Conservation (phyloP, 2,113 vertebrate species). For the Hypomesus transpacificus region DNA sequence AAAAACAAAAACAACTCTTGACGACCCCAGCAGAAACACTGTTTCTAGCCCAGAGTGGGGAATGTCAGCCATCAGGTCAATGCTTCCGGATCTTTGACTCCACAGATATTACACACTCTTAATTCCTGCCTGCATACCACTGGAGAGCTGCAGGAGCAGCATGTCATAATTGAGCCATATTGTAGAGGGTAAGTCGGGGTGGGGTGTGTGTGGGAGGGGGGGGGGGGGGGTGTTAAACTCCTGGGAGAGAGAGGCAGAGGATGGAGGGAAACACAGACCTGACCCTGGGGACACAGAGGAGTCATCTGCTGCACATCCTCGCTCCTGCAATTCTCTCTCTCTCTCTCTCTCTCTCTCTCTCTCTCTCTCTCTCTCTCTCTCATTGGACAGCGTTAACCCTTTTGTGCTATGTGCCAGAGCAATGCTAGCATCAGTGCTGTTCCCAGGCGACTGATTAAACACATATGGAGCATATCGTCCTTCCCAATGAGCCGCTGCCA, state of each 20-base stretch:
- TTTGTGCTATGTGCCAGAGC: constrained; percentile 23
- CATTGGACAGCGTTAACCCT: constrained; percentile 19
- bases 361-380: not conserved
- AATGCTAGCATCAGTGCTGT: constrained; percentile 11
- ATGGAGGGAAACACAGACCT: constrained; percentile 46
- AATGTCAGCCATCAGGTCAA: constrained; percentile 56
- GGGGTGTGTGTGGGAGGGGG: constrained; percentile 24
- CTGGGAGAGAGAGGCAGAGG: constrained; percentile 29
- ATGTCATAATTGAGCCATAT: constrained; percentile 59
- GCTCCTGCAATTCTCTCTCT: constrained; percentile 7
- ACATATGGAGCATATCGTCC: constrained; percentile 46
- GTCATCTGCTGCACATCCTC: constrained; percentile 49
- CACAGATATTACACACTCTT: constrained; percentile 57
- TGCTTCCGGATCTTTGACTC: constrained; percentile 37
- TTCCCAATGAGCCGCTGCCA: constrained; percentile 43
- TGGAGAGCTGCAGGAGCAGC: constrained; percentile 50
- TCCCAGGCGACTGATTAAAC: constrained; percentile 53
- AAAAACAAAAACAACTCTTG: constrained; percentile 26
- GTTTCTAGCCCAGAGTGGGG: constrained; percentile 28
- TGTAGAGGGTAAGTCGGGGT: constrained; percentile 51
- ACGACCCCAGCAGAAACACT: constrained; percentile 36
- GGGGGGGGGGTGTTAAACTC: constrained; percentile 42
- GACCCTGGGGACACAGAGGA: constrained; percentile 37
- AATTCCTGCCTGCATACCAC: constrained; percentile 55
- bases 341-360: not conserved